phyloP scores from a whole-genome alignment of 2,797 vertebrate species.

The Gastrophryne carolinensis region DNA sequence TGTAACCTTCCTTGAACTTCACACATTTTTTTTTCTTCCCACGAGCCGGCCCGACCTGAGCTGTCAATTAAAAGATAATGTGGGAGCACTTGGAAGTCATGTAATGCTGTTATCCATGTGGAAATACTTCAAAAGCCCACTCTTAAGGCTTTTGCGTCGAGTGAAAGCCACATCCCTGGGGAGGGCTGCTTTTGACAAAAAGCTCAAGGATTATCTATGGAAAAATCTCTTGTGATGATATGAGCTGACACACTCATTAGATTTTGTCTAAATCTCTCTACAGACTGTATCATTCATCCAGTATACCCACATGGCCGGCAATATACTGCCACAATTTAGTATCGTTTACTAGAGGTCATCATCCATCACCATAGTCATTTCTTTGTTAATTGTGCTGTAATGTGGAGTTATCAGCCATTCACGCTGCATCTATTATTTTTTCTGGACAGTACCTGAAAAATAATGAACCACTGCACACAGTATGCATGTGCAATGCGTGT shows the following conservation, averaged over 20 bases:
- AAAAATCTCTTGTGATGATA: conserved; percentile 73
- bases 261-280: conserved; percentile 59
- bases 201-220: conserved; percentile 69
- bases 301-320: not conserved
- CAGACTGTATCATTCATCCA: not conserved
- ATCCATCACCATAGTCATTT: not conserved
- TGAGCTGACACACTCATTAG: conserved; percentile 71
- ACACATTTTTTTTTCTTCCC: conserved; percentile 67
- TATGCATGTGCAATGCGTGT: too few relatives aligned
- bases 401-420: not conserved
- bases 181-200: conserved; percentile 62
- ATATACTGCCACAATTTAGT: not conserved
- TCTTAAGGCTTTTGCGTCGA: conserved; percentile 65
- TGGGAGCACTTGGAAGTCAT: conserved; percentile 63
- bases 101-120: conserved; percentile 58
- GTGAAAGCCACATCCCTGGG: conserved; percentile 60
- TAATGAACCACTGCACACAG: too few relatives aligned
- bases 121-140: conserved; percentile 67
- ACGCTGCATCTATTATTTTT: not conserved
- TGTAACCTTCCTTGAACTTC: conserved; percentile 67
- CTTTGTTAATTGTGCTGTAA: not conserved
- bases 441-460: not conserved
- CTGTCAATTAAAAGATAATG: conserved; percentile 81
- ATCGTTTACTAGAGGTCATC: not conserved
- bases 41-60: conserved; percentile 70